A percentile compares a stretch with the other conserved stretches of the same genome.
These are phyloP conservation scores for Linepithema humile DNA, from an alignment of 1,140 invertebrate genomes.

Conservation along the genomic window DNA sequence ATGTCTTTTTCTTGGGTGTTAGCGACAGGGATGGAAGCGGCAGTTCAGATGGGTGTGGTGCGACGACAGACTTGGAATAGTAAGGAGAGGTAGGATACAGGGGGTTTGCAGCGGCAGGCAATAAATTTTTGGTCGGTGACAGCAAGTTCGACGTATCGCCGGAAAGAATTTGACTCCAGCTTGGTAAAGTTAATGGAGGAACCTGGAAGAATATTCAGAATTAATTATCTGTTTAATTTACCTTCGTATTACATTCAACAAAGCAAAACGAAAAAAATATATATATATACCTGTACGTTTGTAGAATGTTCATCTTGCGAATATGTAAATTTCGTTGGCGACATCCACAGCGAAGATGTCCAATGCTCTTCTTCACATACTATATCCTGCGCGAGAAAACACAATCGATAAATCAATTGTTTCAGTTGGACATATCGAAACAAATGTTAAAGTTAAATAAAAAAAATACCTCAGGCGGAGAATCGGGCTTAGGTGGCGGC, in stretches of 20 bases:
- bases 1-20: conserved; percentile 75
- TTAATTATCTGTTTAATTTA: no score
- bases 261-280: neutral
- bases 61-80: conserved; percentile 76
- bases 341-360: conserved; percentile 81
- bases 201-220: conserved; percentile 65
- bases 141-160: conserved; percentile 75
- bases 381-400: neutral
- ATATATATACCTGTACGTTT: conserved; percentile 79
- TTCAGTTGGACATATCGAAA: neutral
- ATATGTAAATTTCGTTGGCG: conserved; percentile 77
- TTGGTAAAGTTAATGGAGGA: conserved; percentile 77
- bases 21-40: conserved; percentile 80
- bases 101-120: conserved; percentile 81
- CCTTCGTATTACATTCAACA: neutral
- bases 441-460: neutral
- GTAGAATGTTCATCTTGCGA: conserved; percentile 72
- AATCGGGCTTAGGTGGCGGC: conserved; percentile 77
- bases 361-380: conserved; percentile 69
- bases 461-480: conserved; percentile 70
- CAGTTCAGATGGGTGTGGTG: conserved; percentile 82
- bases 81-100: conserved; percentile 80
- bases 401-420: neutral
- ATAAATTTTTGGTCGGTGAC: conserved; percentile 80
- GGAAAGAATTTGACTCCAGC: conserved; percentile 74